Base-by-base conservation (phyloP, 2,888 invertebrate genomes). In the Cheilosia urbana region DNA sequence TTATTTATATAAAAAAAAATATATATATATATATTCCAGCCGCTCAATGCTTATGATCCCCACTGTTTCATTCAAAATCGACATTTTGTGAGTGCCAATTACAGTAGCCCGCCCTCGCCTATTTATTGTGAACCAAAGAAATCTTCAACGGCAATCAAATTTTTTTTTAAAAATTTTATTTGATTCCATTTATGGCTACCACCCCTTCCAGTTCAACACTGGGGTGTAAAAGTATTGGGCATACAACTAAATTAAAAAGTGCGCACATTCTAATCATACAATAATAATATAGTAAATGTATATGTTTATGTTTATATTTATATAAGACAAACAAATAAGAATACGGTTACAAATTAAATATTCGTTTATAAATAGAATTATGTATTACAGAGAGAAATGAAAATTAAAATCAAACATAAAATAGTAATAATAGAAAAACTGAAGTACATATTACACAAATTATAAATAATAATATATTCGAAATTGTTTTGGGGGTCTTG, bases 381-480 rank as follows among this genome's bases (percentile, higher is more conserved):
- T 30, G 30, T 9, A 84, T 75, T 84, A 85, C 63, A 84, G 65
- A 57, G 57, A 55, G 55, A 57, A 82, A 49, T 21, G 58, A 7
- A 27, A 13, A 11, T 27, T 7, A 47, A 57, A 60, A 55, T 75
- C 60, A 80, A 75, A 69, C 57, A 68, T 42, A 69, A 63, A 30
- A 69, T 45, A 27, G 55, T 45, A 82, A 66, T 45, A 71, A 27
- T 37, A 37, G 45, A 53, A 60, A 45, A 66, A 49, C 53, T 63
- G 24, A 71, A 79, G 47, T 66, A 83, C 75, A 76, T 80, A 69
- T 60, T 80, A 84, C 75, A 80, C 81, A 76, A 71, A 80, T 71
- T 72, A 80, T 75, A 83, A 83, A 79, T 78, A 60, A 83, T 13
- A 60, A 40, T 82, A 84, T 83, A 84, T 84, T 84, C 83, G 83